Percentiles rank a stretch among this genome's conserved stretches.
Conservation (phyloP, 2,888 invertebrate species). For the Cryptus viduatorius region DNA sequence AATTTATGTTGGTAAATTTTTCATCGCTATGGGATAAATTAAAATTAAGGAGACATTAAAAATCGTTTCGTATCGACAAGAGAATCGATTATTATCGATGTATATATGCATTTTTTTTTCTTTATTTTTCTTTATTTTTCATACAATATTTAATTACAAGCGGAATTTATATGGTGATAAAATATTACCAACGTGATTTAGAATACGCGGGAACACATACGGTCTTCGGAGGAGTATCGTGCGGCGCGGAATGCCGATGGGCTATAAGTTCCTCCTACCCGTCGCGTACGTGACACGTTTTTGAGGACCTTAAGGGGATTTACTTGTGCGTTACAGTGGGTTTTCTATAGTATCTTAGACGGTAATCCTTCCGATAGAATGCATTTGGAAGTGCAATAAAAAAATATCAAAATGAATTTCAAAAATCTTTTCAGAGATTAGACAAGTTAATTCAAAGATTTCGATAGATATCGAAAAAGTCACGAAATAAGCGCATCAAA, state of each 20-base stretch:
- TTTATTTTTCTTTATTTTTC: neutral
- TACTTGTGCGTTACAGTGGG: neutral
- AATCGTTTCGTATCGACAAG: neutral
- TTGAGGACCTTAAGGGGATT: slow-evolving; percentile 34
- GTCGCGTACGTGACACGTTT: slow-evolving; percentile 56
- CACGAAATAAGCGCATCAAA: too few species aligned
- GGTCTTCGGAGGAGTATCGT: slow-evolving; percentile 50
- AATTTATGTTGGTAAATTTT: neutral
- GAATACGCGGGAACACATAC: slow-evolving; percentile 3
- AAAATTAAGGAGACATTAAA: neutral
- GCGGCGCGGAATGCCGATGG: slow-evolving; percentile 51
- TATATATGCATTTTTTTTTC: neutral
- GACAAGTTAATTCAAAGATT: too few species aligned
- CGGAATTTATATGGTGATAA: neutral
- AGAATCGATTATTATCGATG: neutral
- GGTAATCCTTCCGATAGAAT: neutral
- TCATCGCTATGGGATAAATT: neutral
- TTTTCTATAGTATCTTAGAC: neutral
- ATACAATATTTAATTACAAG: slow-evolving; percentile 1
- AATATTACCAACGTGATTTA: slow-evolving; percentile 32
- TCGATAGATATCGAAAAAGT: too few species aligned
- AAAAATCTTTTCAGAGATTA: too few species aligned
- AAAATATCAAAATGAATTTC: too few species aligned
- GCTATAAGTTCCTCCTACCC: slow-evolving; percentile 26
- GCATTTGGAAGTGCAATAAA: too few species aligned